phyloP scores from a whole-genome alignment of 2,888 invertebrate genomes.

The Trachelus stipa region DNA sequence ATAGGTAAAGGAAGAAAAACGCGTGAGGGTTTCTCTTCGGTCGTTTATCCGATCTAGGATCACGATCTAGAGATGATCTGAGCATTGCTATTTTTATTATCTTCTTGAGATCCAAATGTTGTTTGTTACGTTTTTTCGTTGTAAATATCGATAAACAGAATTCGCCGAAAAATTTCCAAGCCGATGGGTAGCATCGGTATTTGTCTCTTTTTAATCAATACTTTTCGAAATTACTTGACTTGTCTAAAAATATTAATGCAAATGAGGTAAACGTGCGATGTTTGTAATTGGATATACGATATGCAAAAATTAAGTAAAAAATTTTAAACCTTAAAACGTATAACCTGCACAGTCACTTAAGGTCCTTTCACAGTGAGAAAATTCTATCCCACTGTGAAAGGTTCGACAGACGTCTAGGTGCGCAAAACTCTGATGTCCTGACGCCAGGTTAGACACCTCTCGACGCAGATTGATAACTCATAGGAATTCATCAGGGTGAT shows the following conservation, averaged over 20 bases:
- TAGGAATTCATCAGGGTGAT: slow-evolving; percentile 3
- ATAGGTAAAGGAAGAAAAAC: slow-evolving; percentile 33
- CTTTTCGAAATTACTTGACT: neutral
- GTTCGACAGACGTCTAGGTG: neutral
- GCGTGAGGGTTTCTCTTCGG: slow-evolving; percentile 9
- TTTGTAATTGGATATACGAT: neutral
- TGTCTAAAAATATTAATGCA: neutral
- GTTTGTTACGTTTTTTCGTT: neutral
- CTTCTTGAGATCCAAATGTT: neutral
- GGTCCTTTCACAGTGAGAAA: neutral
- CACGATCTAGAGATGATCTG: slow-evolving; percentile 57
- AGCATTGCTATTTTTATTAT: slow-evolving; percentile 33
- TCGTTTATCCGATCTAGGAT: slow-evolving; percentile 53
- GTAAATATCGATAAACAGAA: neutral
- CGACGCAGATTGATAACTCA: slow-evolving; percentile 9
- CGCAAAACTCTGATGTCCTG: neutral
- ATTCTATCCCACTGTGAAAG: neutral
- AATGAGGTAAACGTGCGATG: neutral
- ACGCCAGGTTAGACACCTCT: neutral
- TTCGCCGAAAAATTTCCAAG: neutral
- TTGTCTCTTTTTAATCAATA: neutral
- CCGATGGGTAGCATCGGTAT: neutral
- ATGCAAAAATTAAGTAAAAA: neutral
- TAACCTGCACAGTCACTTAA: neutral
- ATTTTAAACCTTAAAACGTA: neutral